phyloP scores from a whole-genome alignment of 2,888 invertebrate genomes.

The Leucophenga montana region DNA sequence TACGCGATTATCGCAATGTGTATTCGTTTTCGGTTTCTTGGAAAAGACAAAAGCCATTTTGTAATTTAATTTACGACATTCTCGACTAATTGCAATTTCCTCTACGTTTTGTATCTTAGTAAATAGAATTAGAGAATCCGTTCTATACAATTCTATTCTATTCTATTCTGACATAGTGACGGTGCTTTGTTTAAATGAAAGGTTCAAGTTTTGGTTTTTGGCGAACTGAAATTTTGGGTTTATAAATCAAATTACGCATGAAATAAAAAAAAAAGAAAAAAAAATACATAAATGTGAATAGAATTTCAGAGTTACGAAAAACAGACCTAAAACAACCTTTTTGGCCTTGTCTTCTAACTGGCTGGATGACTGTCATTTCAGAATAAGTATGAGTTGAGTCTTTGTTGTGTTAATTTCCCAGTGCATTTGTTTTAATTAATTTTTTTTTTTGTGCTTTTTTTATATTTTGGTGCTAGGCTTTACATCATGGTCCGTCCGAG shows the following conservation, averaged over 20 bases:
- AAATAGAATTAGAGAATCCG: background rate
- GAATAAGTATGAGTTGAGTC: constrained; percentile 13
- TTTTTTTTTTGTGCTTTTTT: constrained; percentile 30
- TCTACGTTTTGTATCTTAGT: constrained; percentile 2
- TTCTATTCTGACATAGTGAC: background rate
- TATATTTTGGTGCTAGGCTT: background rate
- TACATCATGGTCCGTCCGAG: background rate
- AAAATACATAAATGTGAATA: constrained; percentile 39
- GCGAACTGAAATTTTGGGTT: background rate
- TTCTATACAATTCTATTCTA: background rate
- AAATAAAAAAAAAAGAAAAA: constrained; percentile 53
- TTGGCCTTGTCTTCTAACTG: background rate
- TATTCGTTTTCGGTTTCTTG: background rate
- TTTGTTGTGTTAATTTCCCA: constrained; percentile 63
- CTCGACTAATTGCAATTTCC: constrained; percentile 64
- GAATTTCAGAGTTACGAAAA: constrained; percentile 41
- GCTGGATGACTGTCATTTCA: constrained; percentile 35
- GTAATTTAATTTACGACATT: constrained; percentile 64
- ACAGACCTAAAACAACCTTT: constrained; percentile 23
- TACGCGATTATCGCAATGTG: constrained; percentile 25
- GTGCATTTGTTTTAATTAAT: constrained; percentile 66
- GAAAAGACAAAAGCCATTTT: constrained; percentile 46
- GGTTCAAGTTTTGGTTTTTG: too few species aligned
- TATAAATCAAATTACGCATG: constrained; percentile 59
- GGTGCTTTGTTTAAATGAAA: background rate